Conservation (phyloP, 2,797 vertebrate species). For the Steatocranus sp. region DNA sequence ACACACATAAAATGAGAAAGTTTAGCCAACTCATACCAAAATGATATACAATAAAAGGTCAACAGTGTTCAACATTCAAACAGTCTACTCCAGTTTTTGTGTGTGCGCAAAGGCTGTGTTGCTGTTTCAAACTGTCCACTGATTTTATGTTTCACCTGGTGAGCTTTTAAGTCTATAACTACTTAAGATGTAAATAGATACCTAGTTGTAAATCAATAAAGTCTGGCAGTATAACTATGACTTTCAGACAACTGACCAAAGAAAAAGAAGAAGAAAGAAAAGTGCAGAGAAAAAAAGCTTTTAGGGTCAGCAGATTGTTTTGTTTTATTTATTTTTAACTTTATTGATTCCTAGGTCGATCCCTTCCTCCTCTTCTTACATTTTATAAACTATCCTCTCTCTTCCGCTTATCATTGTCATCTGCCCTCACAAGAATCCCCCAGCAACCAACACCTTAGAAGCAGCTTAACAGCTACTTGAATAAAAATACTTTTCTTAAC, state of each 20-base stretch:
- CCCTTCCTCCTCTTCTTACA: not conserved
- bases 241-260: not conserved
- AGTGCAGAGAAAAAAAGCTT: not conserved
- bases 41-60: not conserved
- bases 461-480: not conserved
- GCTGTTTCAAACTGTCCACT: not conserved
- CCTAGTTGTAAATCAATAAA: not conserved
- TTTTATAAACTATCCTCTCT: not conserved
- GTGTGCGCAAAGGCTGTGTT: not conserved
- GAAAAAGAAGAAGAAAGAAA: not conserved
- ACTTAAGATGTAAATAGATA: not conserved
- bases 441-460: not conserved
- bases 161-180: not conserved
- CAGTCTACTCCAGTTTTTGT: not conserved
- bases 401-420: not conserved
- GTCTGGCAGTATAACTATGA: not conserved
- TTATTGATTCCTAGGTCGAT: constrained; percentile 5
- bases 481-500: not conserved
- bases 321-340: constrained; percentile 9
- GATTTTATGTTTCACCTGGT: not conserved
- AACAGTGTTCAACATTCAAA: not conserved
- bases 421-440: not conserved
- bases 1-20: constrained; percentile 14
- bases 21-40: not conserved
- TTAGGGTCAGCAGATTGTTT: not conserved